Evolutionary conservation across 2,113 vertebrate species (phyloP).

Genomic region (Misgurnus anguillicaudatus): DNA sequence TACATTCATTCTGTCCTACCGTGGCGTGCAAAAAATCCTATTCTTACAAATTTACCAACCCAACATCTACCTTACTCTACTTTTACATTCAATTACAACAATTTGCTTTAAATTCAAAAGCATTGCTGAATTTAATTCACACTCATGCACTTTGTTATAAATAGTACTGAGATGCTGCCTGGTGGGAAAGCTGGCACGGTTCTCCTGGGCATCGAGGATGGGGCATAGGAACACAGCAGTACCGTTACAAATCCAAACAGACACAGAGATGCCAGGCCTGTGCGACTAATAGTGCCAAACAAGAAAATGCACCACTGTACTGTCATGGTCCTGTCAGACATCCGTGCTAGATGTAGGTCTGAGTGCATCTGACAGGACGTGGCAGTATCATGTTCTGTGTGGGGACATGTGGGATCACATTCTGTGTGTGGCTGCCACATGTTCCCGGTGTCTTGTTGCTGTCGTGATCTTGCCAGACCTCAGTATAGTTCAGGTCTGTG

Average conservation of each 20-base stretch:
- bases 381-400: no score
- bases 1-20: neutral
- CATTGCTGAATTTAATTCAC: constrained; percentile 5
- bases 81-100: neutral
- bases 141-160: constrained; percentile 37
- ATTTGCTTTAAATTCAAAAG: neutral
- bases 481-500: no score
- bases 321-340: no score
- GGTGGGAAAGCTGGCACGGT: constrained; percentile 41
- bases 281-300: constrained; percentile 15
- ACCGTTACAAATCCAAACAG: constrained; percentile 19
- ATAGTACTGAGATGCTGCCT: constrained; percentile 16
- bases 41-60: neutral
- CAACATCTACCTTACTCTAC: neutral
- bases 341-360: no score
- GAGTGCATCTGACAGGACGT: no score
- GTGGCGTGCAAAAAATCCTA: neutral
- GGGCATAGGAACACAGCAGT: constrained; percentile 16
- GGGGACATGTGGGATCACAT: no score
- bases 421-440: no score
- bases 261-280: constrained; percentile 42
- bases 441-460: no score
- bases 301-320: no score
- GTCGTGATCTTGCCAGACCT: no score
- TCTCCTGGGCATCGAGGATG: constrained; percentile 8